Base-by-base conservation (phyloP, 1,140 invertebrate genomes). In the Physella acuta region DNA sequence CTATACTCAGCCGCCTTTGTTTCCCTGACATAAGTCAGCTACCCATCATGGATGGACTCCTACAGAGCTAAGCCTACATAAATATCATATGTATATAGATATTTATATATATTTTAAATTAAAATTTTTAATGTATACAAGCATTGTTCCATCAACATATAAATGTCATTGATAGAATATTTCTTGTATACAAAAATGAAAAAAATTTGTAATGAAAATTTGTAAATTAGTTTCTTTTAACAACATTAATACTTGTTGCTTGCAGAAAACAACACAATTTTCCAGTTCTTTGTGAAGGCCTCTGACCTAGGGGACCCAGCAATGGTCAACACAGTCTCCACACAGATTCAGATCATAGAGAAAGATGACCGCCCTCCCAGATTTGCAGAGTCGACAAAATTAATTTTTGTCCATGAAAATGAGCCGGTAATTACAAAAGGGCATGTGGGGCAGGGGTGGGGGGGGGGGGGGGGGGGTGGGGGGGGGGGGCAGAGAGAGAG, bases 231-330 rank as follows among this genome's bases (percentile, higher is more conserved):
- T n/a, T n/a, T n/a, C n/a, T 55, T 33, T 30, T 31, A 24, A 26
- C 28, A 24, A n/a, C 28, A 28, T 20, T 64, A 39, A 20, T 44
- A 44, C 17, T 44, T 44, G 3, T 39, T 36, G 20, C 44, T 8
- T 44, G 8, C 85, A 93, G 92, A 90, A 81, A 91, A 91, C 75
- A 88, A 93, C n/a, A n/a, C n/a, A 85, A 87, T 91, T 16, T 92
- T 93, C 81, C 93, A 95, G 86, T 91, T 96, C 77, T 97, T 96
- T 86, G 90, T 97, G 33, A 89, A 92, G 63, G 94, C 93, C 4
- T 89, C 88, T 65, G 94, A 97, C 84, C 88, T 87, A 75, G 93
- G 93, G 28, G 85, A 86, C 33, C 90, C 89, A 8, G 80, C 88
- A 31, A 87, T 89, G 75, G 89, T 94, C 83, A 88, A 90, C 37